Conservation (phyloP, 2,888 invertebrate species). For the Bombyx huttoni region DNA sequence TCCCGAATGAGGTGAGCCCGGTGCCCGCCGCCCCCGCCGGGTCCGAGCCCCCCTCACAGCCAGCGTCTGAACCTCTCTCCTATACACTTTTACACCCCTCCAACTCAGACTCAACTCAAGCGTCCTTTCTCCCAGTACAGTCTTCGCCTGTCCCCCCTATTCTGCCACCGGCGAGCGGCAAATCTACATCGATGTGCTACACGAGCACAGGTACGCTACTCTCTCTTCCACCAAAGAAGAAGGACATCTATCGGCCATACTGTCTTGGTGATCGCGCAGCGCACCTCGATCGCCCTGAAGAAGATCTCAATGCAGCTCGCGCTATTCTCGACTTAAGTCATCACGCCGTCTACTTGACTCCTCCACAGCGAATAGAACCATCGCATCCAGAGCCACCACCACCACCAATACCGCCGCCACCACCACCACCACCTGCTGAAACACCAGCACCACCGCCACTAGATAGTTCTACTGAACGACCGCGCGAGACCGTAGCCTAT, state of each 20-base stretch:
- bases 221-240: constrained; percentile 90
- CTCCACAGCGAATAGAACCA: constrained; percentile 51
- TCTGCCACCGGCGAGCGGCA: constrained; percentile 73
- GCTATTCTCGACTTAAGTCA: constrained; percentile 92
- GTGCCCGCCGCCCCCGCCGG: constrained; percentile 58
- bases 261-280: constrained; percentile 79
- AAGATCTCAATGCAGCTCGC: constrained; percentile 89
- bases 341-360: constrained; percentile 81
- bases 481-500: constrained; percentile 85
- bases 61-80: constrained; percentile 55
- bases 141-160: constrained; percentile 64
- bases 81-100: constrained; percentile 65
- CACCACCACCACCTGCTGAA: constrained; percentile 53
- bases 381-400: constrained; percentile 26
- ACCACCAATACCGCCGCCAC: constrained; percentile 14
- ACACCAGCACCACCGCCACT: constrained; percentile 29
- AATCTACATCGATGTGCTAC: constrained; percentile 86
- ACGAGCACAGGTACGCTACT: constrained; percentile 88
- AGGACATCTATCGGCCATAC: constrained; percentile 92
- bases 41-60: constrained; percentile 35
- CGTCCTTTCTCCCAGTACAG: constrained; percentile 57
- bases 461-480: constrained; percentile 26
- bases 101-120: constrained; percentile 48
- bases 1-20: constrained; percentile 80
- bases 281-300: constrained; percentile 77